Conservation (phyloP, 2,797 vertebrate genomes). For the Danio kyathit region DNA sequence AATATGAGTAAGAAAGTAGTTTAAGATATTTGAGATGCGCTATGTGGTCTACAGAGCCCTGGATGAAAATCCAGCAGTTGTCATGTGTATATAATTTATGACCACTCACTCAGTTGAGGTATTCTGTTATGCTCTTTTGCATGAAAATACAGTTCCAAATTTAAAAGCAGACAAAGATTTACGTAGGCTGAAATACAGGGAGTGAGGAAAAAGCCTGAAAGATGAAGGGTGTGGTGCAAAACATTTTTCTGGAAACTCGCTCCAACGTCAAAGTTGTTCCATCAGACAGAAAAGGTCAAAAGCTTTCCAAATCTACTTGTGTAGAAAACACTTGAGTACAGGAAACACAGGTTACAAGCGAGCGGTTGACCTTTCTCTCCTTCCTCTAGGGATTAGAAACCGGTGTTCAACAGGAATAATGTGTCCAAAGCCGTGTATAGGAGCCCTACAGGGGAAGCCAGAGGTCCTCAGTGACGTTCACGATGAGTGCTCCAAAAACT, state of each 20-base stretch:
- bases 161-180: constrained; percentile 15
- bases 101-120: neutral
- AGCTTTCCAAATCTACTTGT: constrained; percentile 7
- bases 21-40: neutral
- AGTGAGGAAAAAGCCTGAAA: neutral
- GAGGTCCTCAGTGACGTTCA: constrained; percentile 17
- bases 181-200: neutral
- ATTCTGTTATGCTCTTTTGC: neutral
- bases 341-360: constrained; percentile 41
- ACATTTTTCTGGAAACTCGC: neutral
- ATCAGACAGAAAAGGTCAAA: constrained; percentile 51
- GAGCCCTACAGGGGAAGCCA: constrained; percentile 8
- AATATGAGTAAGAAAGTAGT: neutral
- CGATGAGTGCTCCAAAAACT: neutral
- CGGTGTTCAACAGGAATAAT: constrained; percentile 24
- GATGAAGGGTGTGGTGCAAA: constrained; percentile 14
- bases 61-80: neutral
- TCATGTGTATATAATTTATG: neutral
- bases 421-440: constrained; percentile 23
- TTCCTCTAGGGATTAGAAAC: constrained; percentile 33
- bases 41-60: neutral
- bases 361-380: constrained; percentile 31
- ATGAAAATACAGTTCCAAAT: neutral
- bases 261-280: constrained; percentile 40
- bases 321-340: neutral